A percentile compares a stretch with the other conserved stretches of the same genome.
Conservation (phyloP, 1,140 invertebrate species). For the Wiebesia pumilae region DNA sequence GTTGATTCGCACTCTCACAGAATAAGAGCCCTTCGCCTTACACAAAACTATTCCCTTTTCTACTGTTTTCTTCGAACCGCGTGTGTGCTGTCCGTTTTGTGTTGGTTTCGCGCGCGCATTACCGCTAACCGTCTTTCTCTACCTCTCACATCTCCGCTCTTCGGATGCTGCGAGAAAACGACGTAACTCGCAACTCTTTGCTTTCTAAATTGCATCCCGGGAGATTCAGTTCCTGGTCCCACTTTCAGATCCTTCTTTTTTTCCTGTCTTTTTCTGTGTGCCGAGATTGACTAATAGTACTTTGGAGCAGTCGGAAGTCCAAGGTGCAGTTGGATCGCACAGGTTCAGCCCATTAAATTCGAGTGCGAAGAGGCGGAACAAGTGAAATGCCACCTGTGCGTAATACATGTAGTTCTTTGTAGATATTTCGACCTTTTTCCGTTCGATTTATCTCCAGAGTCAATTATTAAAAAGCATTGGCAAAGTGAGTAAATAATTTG, state of each 20-base stretch:
- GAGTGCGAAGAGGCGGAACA: conserved; percentile 37
- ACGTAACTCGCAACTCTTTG: conserved; percentile 19
- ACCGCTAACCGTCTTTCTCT: background rate
- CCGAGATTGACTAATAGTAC: conserved; percentile 47
- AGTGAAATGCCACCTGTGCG: background rate
- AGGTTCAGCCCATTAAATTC: conserved; percentile 43
- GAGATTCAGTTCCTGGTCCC: conserved; percentile 25
- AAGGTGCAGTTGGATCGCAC: background rate
- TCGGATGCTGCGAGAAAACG: background rate
- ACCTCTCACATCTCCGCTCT: background rate
- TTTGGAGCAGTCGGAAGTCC: conserved; percentile 33
- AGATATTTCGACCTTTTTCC: no score
- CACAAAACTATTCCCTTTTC: no score
- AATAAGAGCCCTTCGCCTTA: background rate
- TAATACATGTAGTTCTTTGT: background rate
- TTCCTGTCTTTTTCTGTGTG: background rate
- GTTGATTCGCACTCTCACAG: no score
- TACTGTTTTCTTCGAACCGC: background rate
- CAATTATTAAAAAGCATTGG: no score
- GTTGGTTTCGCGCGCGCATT: conserved; percentile 22
- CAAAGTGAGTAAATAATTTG: no score
- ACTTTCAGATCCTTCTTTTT: background rate
- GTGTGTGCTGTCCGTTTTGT: background rate
- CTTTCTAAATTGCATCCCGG: conserved; percentile 45
- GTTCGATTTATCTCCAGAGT: no score